Evolutionary conservation across 2,888 invertebrate species (phyloP).

Genomic region (Drosophila peninsularis): DNA sequence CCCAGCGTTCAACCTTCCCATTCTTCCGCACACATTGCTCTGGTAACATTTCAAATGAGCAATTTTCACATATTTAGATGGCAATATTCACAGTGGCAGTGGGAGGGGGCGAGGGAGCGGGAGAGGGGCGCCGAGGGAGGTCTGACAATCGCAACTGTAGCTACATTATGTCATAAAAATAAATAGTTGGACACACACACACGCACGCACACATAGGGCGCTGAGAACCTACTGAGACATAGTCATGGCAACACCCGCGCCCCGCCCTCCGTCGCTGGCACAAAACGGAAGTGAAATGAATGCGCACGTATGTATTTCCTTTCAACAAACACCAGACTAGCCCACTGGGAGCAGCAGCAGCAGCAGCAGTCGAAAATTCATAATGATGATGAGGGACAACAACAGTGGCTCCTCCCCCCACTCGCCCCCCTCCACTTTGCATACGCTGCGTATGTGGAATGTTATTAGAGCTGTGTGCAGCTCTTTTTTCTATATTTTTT

Average conservation of each 20-base stretch:
- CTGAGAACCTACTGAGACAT: conserved; percentile 33
- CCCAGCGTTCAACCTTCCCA: not conserved
- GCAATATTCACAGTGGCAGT: conserved; percentile 53
- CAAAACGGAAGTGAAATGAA: conserved; percentile 60
- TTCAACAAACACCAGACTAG: conserved; percentile 43
- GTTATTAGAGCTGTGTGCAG: conserved; percentile 11
- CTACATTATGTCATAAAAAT: conserved; percentile 75
- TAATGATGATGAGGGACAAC: conserved; percentile 61
- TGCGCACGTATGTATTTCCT: conserved; percentile 58
- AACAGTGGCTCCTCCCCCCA: not conserved
- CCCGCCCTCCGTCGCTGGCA: conserved; percentile 11
- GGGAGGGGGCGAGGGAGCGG: not conserved
- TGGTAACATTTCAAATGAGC: conserved; percentile 72
- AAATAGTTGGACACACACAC: conserved; percentile 66
- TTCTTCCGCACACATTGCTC: conserved; percentile 13
- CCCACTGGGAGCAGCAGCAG: conserved; percentile 2
- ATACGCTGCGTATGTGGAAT: conserved; percentile 38
- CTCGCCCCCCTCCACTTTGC: conserved; percentile 6
- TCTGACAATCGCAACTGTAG: conserved; percentile 47
- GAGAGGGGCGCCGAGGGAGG: not conserved
- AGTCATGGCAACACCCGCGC: conserved; percentile 48
- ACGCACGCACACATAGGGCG: conserved; percentile 35
- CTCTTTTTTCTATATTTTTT: not conserved
- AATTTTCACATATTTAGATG: conserved; percentile 78
- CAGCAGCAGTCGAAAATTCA: conserved; percentile 34